Evolutionary conservation across 2,888 invertebrate genomes (phyloP), one percentile per base, ranked within the genome.

Genomic region (Drosophila pseudotakahashii): DNA sequence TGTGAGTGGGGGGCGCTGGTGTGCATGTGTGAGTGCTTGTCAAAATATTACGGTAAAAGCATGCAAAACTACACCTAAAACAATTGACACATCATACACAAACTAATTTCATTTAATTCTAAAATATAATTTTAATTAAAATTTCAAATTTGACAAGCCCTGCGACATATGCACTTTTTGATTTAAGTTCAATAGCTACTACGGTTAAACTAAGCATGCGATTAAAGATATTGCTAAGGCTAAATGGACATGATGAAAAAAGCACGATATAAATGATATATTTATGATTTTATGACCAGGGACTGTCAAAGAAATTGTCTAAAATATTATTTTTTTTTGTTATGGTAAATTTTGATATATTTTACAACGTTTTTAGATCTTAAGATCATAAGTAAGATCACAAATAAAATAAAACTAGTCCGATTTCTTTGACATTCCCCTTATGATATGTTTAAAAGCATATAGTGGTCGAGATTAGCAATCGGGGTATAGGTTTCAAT

Each of bases 401-500:
- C 7, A 13, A 37, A n/a, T 42, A 14, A 26, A 30, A 10, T 30
- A 2, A 14, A 10, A 19, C 6, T 47, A 7, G 6, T 30, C 30
- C n/a, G 19, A 59, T 54, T 54, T 54, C 58, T 54, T 30, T 19
- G 58, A n/a, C 58, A 39, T 11, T 16, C 37, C 37, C 58, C 11
- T 13, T 13, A 13, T 39, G 52, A 3, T 2, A 7, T 13, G 26
- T 23, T 23, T 14, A 10, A n/a, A 7, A 30, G 34, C n/a, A 36
- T 62, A 32, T 19, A 9, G 14, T 47, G 32, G 26, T 57, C 11
- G 19, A 30, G 11, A 16, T 66, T 51, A 51, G 48, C 52, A 37
- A 39, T 42, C 16, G 41, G 32, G 32, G 16, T 50, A 44, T 52
- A 11, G 36, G 36, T 44, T 39, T 41, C 13, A 45, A 16, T 51